Base-by-base conservation (phyloP, 2,888 invertebrate species). In the Drosophila tripunctata region DNA sequence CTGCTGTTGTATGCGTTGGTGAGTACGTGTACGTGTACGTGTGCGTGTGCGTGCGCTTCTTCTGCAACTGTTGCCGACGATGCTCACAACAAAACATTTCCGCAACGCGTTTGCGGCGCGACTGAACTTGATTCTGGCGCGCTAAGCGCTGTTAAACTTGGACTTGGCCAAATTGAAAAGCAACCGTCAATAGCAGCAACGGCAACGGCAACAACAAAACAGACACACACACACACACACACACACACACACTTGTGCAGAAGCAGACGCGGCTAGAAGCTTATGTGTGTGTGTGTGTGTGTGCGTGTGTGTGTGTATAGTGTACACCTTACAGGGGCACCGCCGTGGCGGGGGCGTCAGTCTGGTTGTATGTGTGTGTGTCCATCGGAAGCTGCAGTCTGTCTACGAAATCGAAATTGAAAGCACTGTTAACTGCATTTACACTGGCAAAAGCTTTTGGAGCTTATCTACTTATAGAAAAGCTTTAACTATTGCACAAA, bases 31-130 rank as follows among this genome's bases (percentile, higher is more conserved):
- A n/a, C n/a, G 27, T 10, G 27, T 27, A 1, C 2, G 24, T 27
- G 27, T 27, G 19, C 19, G 24, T 15, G 21, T 54, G 56, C 22
- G 31, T 47, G 64, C 45, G 56, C 22, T 51, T 52, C 45, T 24
- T 52, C 35, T 50, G 56, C 48, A 63, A 41, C 75, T 60, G 63
- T 69, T 61, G 67, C 57, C 79, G 83, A 82, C 82, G 82, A 76
- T 68, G 68, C 74, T 75, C 74, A 75, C 84, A 75, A 78, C 78
- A 78, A 83, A 84, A 88, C 84, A 88, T 84, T 84, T 84, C 84
- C 88, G 87, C 87, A 82, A 85, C 88, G 88, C 84, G 88, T 84
- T 81, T 87, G 87, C 88, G 88, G 85, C 87, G 87, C 88, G 87
- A 84, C 84, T 84, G 84, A 84, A 84, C 88, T 88, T 84, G 88